Evolutionary conservation across 2,888 invertebrate species (phyloP).

Genomic region (Eupithecia exiguata): DNA sequence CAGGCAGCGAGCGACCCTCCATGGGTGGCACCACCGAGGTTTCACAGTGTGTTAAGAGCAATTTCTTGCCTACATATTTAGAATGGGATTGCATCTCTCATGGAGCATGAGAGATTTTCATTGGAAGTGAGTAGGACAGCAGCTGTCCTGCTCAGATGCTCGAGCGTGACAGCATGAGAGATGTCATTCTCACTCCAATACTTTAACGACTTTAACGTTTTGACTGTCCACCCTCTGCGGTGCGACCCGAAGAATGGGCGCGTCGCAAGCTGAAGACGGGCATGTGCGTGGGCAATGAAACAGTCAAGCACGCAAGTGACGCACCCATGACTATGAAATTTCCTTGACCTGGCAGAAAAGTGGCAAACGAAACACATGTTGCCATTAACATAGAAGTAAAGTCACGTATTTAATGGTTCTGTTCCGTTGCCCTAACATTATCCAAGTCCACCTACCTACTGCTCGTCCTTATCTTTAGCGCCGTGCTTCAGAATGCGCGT

Average conservation of each 20-base stretch:
- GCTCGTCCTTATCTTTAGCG: conserved; percentile 99
- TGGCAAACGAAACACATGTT: no score
- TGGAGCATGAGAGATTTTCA: no score
- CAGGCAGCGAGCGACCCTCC: no score
- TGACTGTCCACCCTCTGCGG: not conserved
- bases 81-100: no score
- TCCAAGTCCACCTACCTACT: conserved; percentile 75
- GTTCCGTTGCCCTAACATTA: not conserved
- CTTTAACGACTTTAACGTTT: not conserved
- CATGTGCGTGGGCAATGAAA: not conserved
- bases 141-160: no score
- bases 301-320: not conserved
- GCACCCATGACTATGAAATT: no score
- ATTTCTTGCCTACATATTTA: no score
- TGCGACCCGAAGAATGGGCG: not conserved
- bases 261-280: not conserved
- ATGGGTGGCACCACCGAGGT: no score
- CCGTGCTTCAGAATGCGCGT: conserved; percentile 99
- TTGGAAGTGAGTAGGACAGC: no score
- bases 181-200: not conserved
- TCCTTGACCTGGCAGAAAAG: no score
- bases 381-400: no score
- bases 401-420: not conserved
- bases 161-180: not conserved
- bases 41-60: no score